phyloP scores from a whole-genome alignment of 2,888 invertebrate species.

The Pyralis farinalis region DNA sequence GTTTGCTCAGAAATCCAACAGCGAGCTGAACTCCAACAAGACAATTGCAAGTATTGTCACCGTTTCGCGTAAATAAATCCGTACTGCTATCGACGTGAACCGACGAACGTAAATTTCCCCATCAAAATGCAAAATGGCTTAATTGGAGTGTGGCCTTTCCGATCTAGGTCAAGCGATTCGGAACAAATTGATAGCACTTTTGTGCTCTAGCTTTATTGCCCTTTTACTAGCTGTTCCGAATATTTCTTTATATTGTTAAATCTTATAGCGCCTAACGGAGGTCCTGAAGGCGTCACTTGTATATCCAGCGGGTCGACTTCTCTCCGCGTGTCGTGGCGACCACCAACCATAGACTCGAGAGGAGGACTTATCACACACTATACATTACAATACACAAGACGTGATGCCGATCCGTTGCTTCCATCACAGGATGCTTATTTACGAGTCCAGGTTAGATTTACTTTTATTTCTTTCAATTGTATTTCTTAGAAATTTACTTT shows the following conservation, averaged over 20 bases:
- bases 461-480: background rate
- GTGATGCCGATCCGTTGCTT: constrained; percentile 61
- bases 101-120: constrained; percentile 72
- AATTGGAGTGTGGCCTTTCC: constrained; percentile 74
- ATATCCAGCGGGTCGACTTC: constrained; percentile 88
- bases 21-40: constrained; percentile 23
- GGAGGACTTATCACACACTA: constrained; percentile 83
- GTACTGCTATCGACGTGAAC: constrained; percentile 52
- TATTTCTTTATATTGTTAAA: background rate
- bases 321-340: constrained; percentile 88
- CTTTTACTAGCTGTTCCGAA: constrained; percentile 12
- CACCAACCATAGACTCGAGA: constrained; percentile 84
- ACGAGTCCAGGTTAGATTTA: constrained; percentile 53
- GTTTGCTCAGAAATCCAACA: constrained; percentile 22
- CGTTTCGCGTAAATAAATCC: constrained; percentile 56
- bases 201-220: constrained; percentile 51
- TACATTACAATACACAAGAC: constrained; percentile 65
- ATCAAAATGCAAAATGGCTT: constrained; percentile 80
- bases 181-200: constrained; percentile 72
- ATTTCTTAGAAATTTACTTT: too few species aligned
- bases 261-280: constrained; percentile 85
- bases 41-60: constrained; percentile 39
- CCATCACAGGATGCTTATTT: constrained; percentile 65
- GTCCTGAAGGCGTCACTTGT: constrained; percentile 88
- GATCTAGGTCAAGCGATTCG: constrained; percentile 73